phyloP scores from a whole-genome alignment of 2,888 invertebrate genomes.

The Drosophila demipolita region DNA sequence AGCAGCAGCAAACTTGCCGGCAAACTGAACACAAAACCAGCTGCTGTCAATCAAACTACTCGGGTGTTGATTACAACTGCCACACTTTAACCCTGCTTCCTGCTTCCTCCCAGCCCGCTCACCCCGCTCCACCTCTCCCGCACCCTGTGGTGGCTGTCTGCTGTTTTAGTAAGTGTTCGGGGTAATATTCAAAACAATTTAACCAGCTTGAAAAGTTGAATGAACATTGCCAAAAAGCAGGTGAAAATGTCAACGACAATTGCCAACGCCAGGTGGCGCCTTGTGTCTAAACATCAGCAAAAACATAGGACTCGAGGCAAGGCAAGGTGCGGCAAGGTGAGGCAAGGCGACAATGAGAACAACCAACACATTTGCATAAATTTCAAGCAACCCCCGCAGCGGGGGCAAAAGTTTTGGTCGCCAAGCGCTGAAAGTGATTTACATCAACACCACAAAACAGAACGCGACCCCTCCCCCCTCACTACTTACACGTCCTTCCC shows the following conservation, averaged over 20 bases:
- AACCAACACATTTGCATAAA: conserved; percentile 76
- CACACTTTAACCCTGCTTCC: not conserved
- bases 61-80: conserved; percentile 7
- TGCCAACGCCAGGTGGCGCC: conserved; percentile 66
- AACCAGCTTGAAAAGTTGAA: conserved; percentile 51
- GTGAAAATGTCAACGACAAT: conserved; percentile 76
- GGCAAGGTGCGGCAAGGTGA: not conserved
- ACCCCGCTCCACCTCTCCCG: not conserved
- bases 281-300: conserved; percentile 26
- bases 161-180: conserved; percentile 6
- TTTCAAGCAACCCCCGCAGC: conserved; percentile 59
- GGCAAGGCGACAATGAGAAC: conserved; percentile 53
- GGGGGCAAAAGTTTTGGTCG: conserved; percentile 66
- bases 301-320: conserved; percentile 30
- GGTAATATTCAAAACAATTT: conserved; percentile 62
- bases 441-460: conserved; percentile 59
- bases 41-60: conserved; percentile 57
- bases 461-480: not conserved
- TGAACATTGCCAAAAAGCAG: conserved; percentile 47
- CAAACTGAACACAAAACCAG: conserved; percentile 19
- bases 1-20: conserved; percentile 41
- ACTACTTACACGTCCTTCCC: not conserved
- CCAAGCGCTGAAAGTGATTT: conserved; percentile 72
- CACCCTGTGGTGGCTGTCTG: not conserved
- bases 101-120: not conserved